Conservation (phyloP, 2,797 vertebrate species). For the Melanotaenia maccullochi region DNA sequence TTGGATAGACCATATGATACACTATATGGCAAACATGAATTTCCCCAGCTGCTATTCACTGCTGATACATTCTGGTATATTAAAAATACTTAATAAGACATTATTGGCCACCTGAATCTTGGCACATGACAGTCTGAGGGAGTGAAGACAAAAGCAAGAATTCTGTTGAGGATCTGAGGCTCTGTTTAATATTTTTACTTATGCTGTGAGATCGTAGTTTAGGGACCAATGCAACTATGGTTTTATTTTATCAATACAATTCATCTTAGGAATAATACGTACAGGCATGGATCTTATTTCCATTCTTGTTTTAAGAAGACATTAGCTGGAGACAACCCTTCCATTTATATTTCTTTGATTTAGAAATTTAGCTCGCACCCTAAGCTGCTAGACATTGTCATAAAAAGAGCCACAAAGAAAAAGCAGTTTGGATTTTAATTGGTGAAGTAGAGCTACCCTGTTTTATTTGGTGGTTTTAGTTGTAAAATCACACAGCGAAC, state of each 20-base stretch:
- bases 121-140: constrained; percentile 26
- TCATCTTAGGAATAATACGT: too few species aligned
- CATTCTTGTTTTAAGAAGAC: neutral
- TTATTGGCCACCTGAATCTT: constrained; percentile 75
- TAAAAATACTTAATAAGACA: constrained; percentile 74
- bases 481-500: neutral
- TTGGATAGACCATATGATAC: constrained; percentile 79
- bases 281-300: neutral
- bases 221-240: neutral
- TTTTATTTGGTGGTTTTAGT: neutral
- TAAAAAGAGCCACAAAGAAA: neutral
- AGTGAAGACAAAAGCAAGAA: constrained; percentile 28
- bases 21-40: constrained; percentile 73
- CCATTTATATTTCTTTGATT: neutral
- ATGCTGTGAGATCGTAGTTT: neutral
- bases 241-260: too few species aligned
- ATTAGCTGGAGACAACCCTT: neutral
- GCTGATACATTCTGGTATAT: constrained; percentile 68
- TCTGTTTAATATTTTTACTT: neutral
- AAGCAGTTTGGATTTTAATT: neutral
- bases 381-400: neutral
- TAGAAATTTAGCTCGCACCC: neutral
- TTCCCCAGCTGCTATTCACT: constrained; percentile 76
- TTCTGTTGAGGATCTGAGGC: neutral
- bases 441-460: neutral